Conservation (phyloP, 2,797 vertebrate genomes). For the Danio kyathit region DNA sequence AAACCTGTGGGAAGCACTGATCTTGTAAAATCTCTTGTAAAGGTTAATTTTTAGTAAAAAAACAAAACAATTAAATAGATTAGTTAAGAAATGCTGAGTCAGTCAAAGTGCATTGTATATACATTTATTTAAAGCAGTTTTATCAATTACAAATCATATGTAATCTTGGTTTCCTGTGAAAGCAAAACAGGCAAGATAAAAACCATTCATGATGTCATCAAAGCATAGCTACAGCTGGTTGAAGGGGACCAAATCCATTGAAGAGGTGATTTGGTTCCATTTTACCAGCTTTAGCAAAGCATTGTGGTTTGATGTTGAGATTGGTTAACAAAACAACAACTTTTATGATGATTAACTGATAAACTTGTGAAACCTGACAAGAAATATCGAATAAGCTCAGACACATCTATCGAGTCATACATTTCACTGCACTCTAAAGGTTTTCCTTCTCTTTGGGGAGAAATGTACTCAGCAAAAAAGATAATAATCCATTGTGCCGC, state of each 20-base stretch:
- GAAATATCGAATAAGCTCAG: neutral
- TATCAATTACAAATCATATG: neutral
- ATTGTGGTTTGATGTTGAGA: conserved; percentile 79
- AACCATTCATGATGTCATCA: conserved; percentile 88
- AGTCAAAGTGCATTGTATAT: conserved; percentile 4
- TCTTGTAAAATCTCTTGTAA: neutral
- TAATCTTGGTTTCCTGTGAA: neutral
- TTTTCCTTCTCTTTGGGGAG: conserved; percentile 56
- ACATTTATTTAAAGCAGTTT: conserved; percentile 21
- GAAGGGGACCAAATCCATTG: conserved; percentile 99
- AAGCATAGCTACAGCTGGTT: conserved; percentile 99
- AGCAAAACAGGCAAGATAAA: conserved; percentile 6
- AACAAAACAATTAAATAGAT: neutral
- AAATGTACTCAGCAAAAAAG: conserved; percentile 75
- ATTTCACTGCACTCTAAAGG: neutral
- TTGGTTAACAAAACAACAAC: neutral
- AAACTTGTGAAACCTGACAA: neutral
- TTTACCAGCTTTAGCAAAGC: conserved; percentile 99
- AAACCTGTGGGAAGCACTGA: no score
- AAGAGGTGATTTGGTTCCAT: conserved; percentile 99
- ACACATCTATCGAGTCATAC: neutral
- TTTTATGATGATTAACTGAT: neutral
- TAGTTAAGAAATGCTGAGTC: neutral
- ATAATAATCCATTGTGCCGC: conserved; percentile 82
- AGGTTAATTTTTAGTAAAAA: neutral